Base-by-base conservation (phyloP, 2,888 invertebrate genomes). In the Drosophila conformis region DNA sequence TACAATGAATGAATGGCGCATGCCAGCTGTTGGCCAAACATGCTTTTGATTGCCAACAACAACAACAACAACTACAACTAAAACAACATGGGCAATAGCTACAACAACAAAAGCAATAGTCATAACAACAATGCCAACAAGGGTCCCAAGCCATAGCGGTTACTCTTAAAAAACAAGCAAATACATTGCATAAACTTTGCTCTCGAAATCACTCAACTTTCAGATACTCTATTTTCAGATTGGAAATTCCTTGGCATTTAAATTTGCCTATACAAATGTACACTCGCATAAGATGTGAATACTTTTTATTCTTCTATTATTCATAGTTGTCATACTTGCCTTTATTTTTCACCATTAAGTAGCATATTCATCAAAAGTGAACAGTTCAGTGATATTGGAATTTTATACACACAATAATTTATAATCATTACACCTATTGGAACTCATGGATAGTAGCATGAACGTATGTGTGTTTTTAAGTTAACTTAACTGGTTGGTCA, bases 21-120 rank as follows among this genome's bases (percentile, higher is more conserved):
- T 86, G 87, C 87, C 87, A 87, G 85, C 81, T 85, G 85, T 87
- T 87, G 85, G 85, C 83, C 84, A 85, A 85, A 85, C 85, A 85
- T 82, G 84, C 78, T 85, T 85, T 85, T 85, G 85, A 85, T 85
- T 85, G 85, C 85, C 83, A 84, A 60, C 84, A 81, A 69, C 79
- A 76, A 66, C 69, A 69, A 54, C 62, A 73, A 33, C 69, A 61
- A 49, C 51, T 48, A 60, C 58, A 57, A 31, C 36, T 56, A 62
- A 61, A 56, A 46, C 38, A 68, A 62, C 33, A 68, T n/a, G 29
- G 40, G 36, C 48, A 64, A 38, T 54, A 31, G 52, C 67, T 27
- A 54, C 52, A 66, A n/a, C 33, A 66, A 60, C 64, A 49, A 59
- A 54, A 29, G n/a, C 51, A 46, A 53, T 35, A 21, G 21, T 33